These are phyloP conservation scores for Porites rus DNA, from an alignment of 92 coral and sea anemone genomes.

Conservation along the genomic window DNA sequence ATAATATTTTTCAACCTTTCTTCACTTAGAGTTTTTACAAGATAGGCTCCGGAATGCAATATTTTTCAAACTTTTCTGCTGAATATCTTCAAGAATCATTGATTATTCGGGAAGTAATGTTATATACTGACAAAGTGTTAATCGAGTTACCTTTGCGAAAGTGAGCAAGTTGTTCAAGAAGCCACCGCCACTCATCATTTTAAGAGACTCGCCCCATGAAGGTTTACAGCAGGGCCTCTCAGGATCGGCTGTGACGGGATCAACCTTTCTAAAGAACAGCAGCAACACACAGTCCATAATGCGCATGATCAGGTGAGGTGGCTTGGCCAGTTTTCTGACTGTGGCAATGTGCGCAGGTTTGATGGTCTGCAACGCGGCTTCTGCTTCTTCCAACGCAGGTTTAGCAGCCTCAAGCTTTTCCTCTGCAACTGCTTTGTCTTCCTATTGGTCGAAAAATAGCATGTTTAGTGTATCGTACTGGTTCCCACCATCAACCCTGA, in stretches of 20 bases:
- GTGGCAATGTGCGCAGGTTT: slow-evolving; percentile 99
- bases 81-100: no score
- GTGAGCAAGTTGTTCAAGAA: slow-evolving; percentile 82
- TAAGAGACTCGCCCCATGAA: slow-evolving; percentile 93
- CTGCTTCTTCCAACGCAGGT: slow-evolving; percentile 98
- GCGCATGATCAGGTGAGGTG: slow-evolving; percentile 99
- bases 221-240: slow-evolving; percentile 92
- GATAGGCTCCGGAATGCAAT: no score
- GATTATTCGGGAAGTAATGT: no score
- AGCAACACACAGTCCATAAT: slow-evolving; percentile 98
- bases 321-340: slow-evolving; percentile 98
- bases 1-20: no score
- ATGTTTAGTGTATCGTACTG: not conserved
- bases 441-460: slow-evolving; percentile 47
- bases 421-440: slow-evolving; percentile 90
- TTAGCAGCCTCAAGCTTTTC: slow-evolving; percentile 96
- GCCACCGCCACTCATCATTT: slow-evolving; percentile 92
- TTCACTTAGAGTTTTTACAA: no score
- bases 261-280: slow-evolving; percentile 80
- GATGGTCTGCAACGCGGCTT: slow-evolving; percentile 95
- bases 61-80: no score
- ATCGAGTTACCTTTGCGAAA: slow-evolving; percentile 81
- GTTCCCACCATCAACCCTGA: not conserved
- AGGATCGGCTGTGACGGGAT: slow-evolving; percentile 79
- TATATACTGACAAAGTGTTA: no score